phyloP scores from a whole-genome alignment of 2,113 vertebrate genomes.

The Aegithalos caudatus region DNA sequence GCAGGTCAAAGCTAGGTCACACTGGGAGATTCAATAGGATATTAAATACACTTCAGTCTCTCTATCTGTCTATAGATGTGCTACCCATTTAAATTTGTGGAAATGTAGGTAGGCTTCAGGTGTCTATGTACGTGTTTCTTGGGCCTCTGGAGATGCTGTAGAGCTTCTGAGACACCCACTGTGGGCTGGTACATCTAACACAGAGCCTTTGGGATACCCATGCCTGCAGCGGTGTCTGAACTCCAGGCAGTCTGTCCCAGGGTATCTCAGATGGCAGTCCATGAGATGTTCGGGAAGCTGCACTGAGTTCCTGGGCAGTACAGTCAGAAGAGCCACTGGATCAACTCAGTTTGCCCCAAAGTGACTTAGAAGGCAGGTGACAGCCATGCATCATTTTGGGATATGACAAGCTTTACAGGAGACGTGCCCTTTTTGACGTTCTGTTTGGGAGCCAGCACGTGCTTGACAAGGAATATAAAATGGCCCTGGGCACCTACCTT shows the following conservation, averaged over 20 bases:
- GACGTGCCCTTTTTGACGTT: rapidly evolving
- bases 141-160: neutral
- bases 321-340: neutral
- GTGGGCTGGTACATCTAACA: neutral
- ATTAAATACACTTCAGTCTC: neutral
- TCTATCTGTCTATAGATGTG: neutral
- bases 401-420: neutral
- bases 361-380: neutral
- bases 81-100: neutral
- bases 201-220: neutral
- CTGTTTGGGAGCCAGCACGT: neutral
- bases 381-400: rapidly evolving
- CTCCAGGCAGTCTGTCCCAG: neutral
- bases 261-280: rapidly evolving
- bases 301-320: neutral
- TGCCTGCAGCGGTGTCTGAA: neutral
- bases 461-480: neutral
- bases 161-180: neutral
- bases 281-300: neutral
- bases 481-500: neutral
- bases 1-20: neutral
- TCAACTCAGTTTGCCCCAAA: neutral
- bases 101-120: neutral
- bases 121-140: neutral
- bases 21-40: neutral